Evolutionary conservation across 2,888 invertebrate genomes (phyloP).

Genomic region (Synanthedon formicaeformis): DNA sequence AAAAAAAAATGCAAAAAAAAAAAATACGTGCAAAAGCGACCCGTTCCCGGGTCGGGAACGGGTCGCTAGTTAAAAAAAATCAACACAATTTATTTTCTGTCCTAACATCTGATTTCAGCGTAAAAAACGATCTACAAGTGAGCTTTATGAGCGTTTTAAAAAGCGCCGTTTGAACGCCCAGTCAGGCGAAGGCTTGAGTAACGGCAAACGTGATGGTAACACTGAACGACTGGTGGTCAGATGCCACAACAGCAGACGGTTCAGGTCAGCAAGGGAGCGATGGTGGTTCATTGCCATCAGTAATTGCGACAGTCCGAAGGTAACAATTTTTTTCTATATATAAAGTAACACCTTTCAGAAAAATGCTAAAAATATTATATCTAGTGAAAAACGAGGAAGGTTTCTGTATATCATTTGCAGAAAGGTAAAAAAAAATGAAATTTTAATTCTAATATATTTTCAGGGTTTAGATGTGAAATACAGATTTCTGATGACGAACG

Average conservation of each 20-base stretch:
- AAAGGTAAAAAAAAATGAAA: no score
- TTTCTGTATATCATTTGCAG: no score
- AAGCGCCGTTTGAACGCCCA: constrained; percentile 40
- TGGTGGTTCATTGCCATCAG: constrained; percentile 96
- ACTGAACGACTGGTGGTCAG: constrained; percentile 53
- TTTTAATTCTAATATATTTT: constrained; percentile 13
- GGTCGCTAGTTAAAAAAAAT: no score
- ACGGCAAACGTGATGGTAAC: constrained; percentile 13
- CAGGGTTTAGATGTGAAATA: constrained; percentile 84
- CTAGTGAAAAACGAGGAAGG: no score
- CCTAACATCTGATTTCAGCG: constrained; percentile 22
- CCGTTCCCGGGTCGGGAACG: no score
- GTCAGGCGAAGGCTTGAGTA: constrained; percentile 13
- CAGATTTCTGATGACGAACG: constrained; percentile 90
- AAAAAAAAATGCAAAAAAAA: no score
- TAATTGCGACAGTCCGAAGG: constrained; percentile 79
- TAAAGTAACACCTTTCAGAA: no score
- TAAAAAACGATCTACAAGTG: constrained; percentile 49
- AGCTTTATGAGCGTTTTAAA: constrained; percentile 38
- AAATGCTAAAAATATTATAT: no score
- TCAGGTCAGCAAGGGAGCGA: constrained; percentile 83
- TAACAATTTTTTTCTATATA: constrained; percentile 25
- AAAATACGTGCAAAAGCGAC: no score
- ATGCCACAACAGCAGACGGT: constrained; percentile 77
- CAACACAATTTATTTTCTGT: no score